Evolutionary conservation across 2,113 vertebrate genomes (phyloP).

Genomic region (Sigmodon hispidus): DNA sequence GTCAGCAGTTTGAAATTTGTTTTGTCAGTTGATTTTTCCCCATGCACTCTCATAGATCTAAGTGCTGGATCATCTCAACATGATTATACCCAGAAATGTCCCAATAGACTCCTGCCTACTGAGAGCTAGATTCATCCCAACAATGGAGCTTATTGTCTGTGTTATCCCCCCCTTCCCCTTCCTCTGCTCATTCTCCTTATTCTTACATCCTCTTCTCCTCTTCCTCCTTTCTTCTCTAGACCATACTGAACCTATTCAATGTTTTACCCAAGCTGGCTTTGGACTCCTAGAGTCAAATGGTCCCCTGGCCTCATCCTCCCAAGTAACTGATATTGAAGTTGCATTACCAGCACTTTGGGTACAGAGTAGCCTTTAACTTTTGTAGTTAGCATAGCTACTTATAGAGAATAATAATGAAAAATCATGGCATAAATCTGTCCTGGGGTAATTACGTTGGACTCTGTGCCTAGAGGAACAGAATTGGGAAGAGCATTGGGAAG

Average conservation of each 20-base stretch:
- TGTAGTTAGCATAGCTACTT: neutral
- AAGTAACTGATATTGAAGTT: neutral
- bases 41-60: constrained; percentile 33
- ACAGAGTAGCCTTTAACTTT: neutral
- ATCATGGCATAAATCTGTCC: neutral
- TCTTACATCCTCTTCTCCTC: too few relatives aligned
- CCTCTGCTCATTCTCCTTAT: too few relatives aligned
- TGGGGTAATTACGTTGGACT: neutral
- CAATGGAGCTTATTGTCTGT: neutral
- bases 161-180: neutral
- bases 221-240: neutral
- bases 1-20: constrained; percentile 60
- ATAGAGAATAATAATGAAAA: neutral
- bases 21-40: constrained; percentile 52
- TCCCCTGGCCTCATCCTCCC: neutral
- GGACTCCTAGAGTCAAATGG: neutral
- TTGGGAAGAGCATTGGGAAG: neutral
- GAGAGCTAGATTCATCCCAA: neutral
- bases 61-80: neutral
- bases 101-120: neutral
- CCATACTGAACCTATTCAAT: neutral
- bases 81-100: neutral
- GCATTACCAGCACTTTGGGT: neutral
- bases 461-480: neutral
- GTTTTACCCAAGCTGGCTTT: neutral